Evolutionary conservation across 1,140 invertebrate species (phyloP).

Genomic region (Drosophila kohkoa): DNA sequence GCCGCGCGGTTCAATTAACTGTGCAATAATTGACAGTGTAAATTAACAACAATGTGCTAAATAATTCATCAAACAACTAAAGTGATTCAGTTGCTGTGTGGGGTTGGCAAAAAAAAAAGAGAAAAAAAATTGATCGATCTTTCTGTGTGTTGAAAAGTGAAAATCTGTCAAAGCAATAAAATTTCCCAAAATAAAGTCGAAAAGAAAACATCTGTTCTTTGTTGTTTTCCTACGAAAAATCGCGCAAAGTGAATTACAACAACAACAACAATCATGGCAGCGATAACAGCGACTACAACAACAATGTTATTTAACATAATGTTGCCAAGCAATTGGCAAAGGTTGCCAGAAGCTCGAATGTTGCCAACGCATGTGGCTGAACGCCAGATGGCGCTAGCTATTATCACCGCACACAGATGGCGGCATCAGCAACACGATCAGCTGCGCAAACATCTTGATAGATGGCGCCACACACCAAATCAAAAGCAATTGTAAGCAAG

Average conservation of each 20-base stretch:
- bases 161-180: conserved; percentile 71
- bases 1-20: conserved; percentile 21
- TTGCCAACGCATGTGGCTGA: conserved; percentile 45
- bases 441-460: not conserved
- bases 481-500: conserved; percentile 16
- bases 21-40: conserved; percentile 16
- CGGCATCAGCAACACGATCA: conserved; percentile 19
- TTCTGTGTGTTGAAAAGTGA: conserved; percentile 48
- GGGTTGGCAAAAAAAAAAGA: not conserved
- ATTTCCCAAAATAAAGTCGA: conserved; percentile 73
- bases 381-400: conserved; percentile 47
- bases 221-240: conserved; percentile 46
- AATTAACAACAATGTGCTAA: conserved; percentile 40
- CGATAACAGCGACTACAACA: conserved; percentile 6
- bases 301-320: conserved; percentile 31
- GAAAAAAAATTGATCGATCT: conserved; percentile 1
- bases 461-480: conserved; percentile 10
- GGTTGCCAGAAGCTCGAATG: conserved; percentile 36
- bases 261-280: conserved; percentile 21
- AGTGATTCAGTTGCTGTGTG: conserved; percentile 26
- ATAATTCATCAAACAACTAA: conserved; percentile 17
- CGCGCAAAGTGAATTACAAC: conserved; percentile 32
- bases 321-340: conserved; percentile 25
- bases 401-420: conserved; percentile 42
- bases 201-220: conserved; percentile 69